phyloP scores from a whole-genome alignment of 2,888 invertebrate genomes.

The Polydesmus complanatus region DNA sequence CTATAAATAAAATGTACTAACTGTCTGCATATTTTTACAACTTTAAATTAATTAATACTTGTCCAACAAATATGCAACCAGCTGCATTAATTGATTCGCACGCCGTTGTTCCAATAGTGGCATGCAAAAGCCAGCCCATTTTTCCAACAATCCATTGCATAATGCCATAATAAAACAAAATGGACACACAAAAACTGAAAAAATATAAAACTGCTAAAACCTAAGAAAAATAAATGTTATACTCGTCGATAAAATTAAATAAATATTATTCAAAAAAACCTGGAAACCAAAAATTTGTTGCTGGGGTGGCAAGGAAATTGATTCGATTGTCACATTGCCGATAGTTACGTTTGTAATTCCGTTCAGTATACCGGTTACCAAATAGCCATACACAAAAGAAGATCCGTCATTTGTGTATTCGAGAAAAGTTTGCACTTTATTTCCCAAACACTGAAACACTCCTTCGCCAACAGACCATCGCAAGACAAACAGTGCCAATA shows the following conservation, averaged over 20 bases:
- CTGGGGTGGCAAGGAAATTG: conserved; percentile 9
- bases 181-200: conserved; percentile 78
- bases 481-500: conserved; percentile 69
- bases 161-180: conserved; percentile 73
- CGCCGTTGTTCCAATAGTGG: conserved; percentile 68
- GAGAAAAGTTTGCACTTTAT: conserved; percentile 59
- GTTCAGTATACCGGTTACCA: conserved; percentile 22
- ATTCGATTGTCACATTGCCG: not conserved
- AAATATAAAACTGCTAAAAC: conserved; percentile 81
- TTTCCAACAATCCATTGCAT: conserved; percentile 74
- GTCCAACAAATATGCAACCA: conserved; percentile 86
- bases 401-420: conserved; percentile 65
- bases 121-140: conserved; percentile 63
- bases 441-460: conserved; percentile 53
- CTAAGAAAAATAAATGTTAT: conserved; percentile 34
- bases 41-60: too few species aligned
- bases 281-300: conserved; percentile 67
- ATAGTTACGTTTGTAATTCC: conserved; percentile 33
- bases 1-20: too few species aligned
- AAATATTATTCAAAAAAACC: conserved; percentile 36
- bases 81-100: conserved; percentile 87
- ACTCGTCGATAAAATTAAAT: conserved; percentile 20
- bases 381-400: conserved; percentile 62
- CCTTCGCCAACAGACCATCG: conserved; percentile 64
- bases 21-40: too few species aligned